These are phyloP conservation scores for Chaetodon auriga DNA, from an alignment of 2,113 vertebrate genomes.

Conservation along the genomic window DNA sequence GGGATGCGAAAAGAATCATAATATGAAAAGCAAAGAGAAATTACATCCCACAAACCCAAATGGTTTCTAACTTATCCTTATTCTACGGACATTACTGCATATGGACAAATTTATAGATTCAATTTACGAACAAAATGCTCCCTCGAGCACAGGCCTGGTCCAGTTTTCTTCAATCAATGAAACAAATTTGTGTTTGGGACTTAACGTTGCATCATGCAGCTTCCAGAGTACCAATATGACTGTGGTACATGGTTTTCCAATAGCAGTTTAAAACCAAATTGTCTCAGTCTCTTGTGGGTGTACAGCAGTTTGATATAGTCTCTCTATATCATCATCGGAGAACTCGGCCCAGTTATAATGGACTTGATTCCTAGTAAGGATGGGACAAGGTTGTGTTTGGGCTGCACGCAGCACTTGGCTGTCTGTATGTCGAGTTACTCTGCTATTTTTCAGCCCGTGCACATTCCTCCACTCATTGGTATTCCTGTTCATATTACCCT, in stretches of 20 bases:
- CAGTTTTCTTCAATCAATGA: conserved; percentile 69
- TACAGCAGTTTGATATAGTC: conserved; percentile 52
- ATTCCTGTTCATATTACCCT: conserved; percentile 81
- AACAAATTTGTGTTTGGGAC: conserved; percentile 66
- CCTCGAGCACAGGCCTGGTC: conserved; percentile 35
- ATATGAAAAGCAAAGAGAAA: conserved; percentile 33
- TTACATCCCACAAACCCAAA: conserved; percentile 21
- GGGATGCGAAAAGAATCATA: conserved; percentile 24
- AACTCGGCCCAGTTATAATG: conserved; percentile 45
- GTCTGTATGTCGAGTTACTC: conserved; percentile 63
- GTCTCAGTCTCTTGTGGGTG: conserved; percentile 46
- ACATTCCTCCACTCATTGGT: conserved; percentile 79
- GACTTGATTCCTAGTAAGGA: conserved; percentile 59
- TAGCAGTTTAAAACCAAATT: conserved; percentile 63
- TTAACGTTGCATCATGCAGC: conserved; percentile 40
- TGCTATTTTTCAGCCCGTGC: conserved; percentile 59
- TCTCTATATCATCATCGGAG: conserved; percentile 37
- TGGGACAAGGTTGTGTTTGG: conserved; percentile 62
- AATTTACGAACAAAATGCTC: conserved; percentile 69
- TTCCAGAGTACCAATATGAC: conserved; percentile 50
- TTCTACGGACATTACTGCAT: conserved; percentile 46
- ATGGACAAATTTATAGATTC: conserved; percentile 58
- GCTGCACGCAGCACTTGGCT: conserved; percentile 57
- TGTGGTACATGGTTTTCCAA: conserved; percentile 64
- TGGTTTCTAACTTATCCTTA: conserved; percentile 38